phyloP scores from a whole-genome alignment of 2,797 vertebrate species.

The Cryptoprocta ferox region DNA sequence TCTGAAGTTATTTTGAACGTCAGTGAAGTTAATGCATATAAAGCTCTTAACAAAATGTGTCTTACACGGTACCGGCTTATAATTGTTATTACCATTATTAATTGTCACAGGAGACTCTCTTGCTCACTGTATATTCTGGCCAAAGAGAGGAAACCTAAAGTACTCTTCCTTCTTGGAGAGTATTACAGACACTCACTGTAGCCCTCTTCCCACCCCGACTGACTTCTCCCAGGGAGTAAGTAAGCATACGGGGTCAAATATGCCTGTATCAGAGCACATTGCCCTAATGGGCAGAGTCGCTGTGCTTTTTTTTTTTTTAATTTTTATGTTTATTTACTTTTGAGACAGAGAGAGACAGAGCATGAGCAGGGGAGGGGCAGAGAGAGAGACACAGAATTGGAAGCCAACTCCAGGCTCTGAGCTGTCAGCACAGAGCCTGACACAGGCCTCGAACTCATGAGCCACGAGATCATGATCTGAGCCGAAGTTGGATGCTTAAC shows the following conservation, averaged over 20 bases:
- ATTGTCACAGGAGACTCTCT: background rate
- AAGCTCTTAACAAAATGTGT: background rate
- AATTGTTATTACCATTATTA: background rate
- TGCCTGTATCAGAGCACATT: background rate
- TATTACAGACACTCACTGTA: background rate
- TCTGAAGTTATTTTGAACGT: background rate
- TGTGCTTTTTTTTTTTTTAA: too few species aligned
- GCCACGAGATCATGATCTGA: too few species aligned
- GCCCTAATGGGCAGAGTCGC: background rate
- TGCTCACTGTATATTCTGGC: background rate
- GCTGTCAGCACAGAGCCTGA: too few species aligned
- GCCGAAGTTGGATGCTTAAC: accelerated
- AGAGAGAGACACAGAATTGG: too few species aligned
- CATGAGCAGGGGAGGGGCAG: too few species aligned
- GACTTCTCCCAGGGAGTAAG: background rate
- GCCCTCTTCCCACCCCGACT: background rate
- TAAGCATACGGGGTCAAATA: accelerated
- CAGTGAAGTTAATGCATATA: background rate
- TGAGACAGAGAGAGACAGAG: too few species aligned
- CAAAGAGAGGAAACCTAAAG: background rate
- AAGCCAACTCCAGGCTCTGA: too few species aligned
- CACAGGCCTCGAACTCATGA: accelerated
- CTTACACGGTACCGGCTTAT: background rate
- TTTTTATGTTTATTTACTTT: too few species aligned
- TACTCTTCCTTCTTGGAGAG: accelerated